These are phyloP conservation scores for Ceratitis capitata DNA, from an alignment of 1,140 invertebrate genomes.

Conservation along the genomic window DNA sequence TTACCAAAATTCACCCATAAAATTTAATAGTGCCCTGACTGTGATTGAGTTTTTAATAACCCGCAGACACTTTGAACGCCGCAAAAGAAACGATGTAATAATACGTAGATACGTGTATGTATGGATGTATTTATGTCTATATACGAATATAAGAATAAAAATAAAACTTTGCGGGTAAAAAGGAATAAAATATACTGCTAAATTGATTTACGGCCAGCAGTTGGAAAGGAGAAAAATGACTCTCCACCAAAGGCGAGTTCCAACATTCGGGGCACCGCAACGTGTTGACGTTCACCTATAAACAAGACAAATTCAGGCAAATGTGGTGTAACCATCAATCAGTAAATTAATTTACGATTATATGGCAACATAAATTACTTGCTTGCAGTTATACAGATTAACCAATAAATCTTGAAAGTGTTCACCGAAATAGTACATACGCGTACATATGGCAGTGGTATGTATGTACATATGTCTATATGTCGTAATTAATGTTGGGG, in stretches of 20 bases:
- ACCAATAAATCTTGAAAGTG: slow-evolving; percentile 35
- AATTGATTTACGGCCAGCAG: slow-evolving; percentile 26
- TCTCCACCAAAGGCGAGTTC: not conserved
- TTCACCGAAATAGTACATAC: not conserved
- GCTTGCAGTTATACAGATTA: slow-evolving; percentile 25
- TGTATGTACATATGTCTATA: no score
- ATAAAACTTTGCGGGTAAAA: not conserved
- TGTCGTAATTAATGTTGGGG: no score
- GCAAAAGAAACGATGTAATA: not conserved
- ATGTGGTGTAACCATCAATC: slow-evolving; percentile 33
- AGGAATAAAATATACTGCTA: slow-evolving; percentile 10
- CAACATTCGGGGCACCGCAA: slow-evolving; percentile 1
- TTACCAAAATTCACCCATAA: slow-evolving; percentile 33
- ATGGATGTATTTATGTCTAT: no score
- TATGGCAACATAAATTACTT: slow-evolving; percentile 27
- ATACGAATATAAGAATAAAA: not conserved
- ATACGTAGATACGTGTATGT: not conserved
- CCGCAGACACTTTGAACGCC: slow-evolving; percentile 34
- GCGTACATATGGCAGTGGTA: not conserved
- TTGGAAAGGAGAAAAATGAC: not conserved
- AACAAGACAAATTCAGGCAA: slow-evolving; percentile 34
- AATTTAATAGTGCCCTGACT: slow-evolving; percentile 34
- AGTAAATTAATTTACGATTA: slow-evolving; percentile 37
- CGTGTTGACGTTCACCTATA: slow-evolving; percentile 36
- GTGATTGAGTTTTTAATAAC: slow-evolving; percentile 38